Evolutionary conservation across 2,888 invertebrate genomes (phyloP), one percentile per base, ranked within the genome.

Genomic region (Orthonevra nobilis): DNA sequence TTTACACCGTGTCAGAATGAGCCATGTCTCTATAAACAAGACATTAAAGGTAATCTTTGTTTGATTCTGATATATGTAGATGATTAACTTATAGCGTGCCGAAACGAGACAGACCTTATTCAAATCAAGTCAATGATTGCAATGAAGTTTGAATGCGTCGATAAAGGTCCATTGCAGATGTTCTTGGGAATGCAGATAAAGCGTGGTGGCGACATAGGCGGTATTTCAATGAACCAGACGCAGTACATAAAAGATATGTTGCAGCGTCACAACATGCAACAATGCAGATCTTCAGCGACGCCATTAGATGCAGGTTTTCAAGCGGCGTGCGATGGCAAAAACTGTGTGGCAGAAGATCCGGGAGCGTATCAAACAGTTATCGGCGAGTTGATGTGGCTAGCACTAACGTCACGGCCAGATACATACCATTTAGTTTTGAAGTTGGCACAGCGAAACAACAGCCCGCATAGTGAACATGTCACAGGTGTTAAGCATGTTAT

Each of bases 221-320:
- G 34, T 19, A 58, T 69, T 2, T 26, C 20, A 10, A 17, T 60
- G 38, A 40, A 32, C 9, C 58, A n/a, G n/a, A n/a, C n/a, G n/a
- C n/a, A n/a, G n/a, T n/a, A n/a, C n/a, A n/a, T n/a, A n/a, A n/a
- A n/a, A 69, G 36, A 52, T 5, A 32, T 42, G 26, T 3, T 60
- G 17, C 36, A 36, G 36, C 20, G 34, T 3, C 48, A 60, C 20
- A 23, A 46, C 28, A 60, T 46, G 23, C 23, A 48, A 34, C 60
- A 32, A 46, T 48, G n/a, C n/a, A n/a, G n/a, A n/a, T n/a, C n/a
- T n/a, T n/a, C n/a, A n/a, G n/a, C n/a, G n/a, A n/a, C n/a, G 38
- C 60, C 48, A 40, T 68, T 68, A 14, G 46, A 68, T 46, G 68
- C 50, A 28, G 70, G 70, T 2, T 70, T 61, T 12, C 61, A 70